These are phyloP conservation scores for Synanceia verrucosa DNA, from an alignment of 2,797 vertebrate genomes.

Conservation along the genomic window DNA sequence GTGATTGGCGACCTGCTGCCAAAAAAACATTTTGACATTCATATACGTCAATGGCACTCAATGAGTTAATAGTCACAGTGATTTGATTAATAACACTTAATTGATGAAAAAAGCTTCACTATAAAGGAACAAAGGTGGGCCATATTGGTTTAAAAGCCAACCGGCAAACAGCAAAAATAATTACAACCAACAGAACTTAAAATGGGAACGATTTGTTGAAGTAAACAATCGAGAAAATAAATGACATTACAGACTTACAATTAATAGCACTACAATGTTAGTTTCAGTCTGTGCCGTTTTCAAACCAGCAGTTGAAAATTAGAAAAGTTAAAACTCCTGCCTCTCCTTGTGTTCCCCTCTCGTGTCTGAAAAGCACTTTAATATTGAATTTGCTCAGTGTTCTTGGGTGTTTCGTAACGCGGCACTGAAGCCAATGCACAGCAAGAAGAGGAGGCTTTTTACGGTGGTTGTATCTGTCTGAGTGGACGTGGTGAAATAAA, in stretches of 20 bases:
- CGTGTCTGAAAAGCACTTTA: neutral
- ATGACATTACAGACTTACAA: neutral
- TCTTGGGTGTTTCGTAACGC: neutral
- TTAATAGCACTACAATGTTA: neutral
- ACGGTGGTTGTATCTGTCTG: slow-evolving; percentile 28
- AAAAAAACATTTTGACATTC: no score
- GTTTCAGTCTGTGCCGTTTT: neutral
- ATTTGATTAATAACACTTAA: no score
- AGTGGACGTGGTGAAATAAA: slow-evolving; percentile 61
- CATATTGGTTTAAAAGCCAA: neutral
- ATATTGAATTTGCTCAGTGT: neutral
- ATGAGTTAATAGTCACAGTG: no score
- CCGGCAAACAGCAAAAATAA: neutral
- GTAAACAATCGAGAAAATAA: neutral
- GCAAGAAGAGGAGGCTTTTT: slow-evolving; percentile 4
- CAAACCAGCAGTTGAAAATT: neutral
- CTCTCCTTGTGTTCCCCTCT: neutral
- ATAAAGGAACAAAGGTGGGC: neutral
- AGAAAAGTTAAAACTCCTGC: neutral
- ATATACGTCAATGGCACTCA: no score
- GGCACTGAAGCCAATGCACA: neutral
- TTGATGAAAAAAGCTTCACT: neutral
- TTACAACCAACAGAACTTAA: neutral
- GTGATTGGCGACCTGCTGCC: no score
- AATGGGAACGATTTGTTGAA: neutral